A percentile compares a stretch with the other conserved stretches of the same genome.
Evolutionary conservation across 2,797 vertebrate species (phyloP).

Genomic region (Chloroceryle inda): DNA sequence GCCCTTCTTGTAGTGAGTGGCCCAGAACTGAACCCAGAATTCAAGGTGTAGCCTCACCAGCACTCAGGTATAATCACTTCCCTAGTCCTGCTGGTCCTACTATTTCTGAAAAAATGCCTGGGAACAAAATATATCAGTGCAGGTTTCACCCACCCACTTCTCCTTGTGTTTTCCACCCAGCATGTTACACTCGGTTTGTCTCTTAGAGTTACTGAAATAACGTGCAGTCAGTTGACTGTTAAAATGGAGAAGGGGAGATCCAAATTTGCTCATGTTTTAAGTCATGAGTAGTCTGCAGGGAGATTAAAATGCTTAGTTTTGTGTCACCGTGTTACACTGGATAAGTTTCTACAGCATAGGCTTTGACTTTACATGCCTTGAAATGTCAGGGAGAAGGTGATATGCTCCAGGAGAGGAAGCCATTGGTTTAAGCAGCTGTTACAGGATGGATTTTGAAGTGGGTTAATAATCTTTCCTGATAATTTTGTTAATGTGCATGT

Average conservation of each 20-base stretch:
- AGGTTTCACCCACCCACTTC: not conserved
- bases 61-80: no score
- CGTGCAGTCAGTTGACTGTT: not conserved
- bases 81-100: no score
- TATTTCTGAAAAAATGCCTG: not conserved
- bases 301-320: not conserved
- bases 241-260: not conserved
- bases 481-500: not conserved
- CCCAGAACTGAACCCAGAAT: no score
- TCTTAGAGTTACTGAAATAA: not conserved
- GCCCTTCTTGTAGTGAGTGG: no score
- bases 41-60: no score
- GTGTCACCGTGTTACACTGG: not conserved
- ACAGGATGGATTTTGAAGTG: not conserved
- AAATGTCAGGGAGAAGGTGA: accelerated
- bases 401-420: not conserved
- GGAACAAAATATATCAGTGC: not conserved
- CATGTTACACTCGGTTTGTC: not conserved
- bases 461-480: not conserved
- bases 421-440: not conserved
- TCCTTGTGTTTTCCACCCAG: not conserved
- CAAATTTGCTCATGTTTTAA: not conserved
- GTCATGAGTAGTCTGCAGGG: not conserved
- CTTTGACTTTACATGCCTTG: not conserved
- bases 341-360: not conserved